These are phyloP conservation scores for Drosophila bifasciata DNA, from an alignment of 1,140 invertebrate genomes.

Conservation along the genomic window DNA sequence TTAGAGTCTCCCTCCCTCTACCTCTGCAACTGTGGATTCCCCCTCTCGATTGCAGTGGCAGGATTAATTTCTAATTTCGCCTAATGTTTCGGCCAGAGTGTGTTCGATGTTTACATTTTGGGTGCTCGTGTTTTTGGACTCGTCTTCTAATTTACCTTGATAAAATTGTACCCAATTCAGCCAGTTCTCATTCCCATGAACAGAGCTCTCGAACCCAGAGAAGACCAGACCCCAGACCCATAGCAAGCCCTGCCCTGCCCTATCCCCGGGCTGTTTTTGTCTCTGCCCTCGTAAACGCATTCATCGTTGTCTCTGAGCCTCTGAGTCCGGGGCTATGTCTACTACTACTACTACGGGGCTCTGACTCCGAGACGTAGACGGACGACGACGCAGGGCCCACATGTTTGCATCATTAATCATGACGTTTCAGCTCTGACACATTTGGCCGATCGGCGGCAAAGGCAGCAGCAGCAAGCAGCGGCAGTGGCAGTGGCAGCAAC, in stretches of 20 bases:
- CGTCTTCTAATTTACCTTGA: conserved; percentile 63
- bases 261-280: conserved; percentile 55
- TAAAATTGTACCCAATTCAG: conserved; percentile 54
- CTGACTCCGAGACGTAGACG: conserved; percentile 42
- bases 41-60: conserved; percentile 13
- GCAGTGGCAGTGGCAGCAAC: conserved; percentile 47
- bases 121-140: conserved; percentile 24
- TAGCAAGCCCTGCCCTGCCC: conserved; percentile 24
- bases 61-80: conserved; percentile 63
- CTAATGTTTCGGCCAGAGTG: conserved; percentile 35
- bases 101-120: conserved; percentile 48
- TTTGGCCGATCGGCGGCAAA: conserved; percentile 77
- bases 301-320: conserved; percentile 4
- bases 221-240: too few relatives aligned
- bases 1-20: conserved; percentile 5
- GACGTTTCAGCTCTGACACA: conserved; percentile 82
- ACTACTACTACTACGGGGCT: conserved; percentile 28
- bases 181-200: conserved; percentile 30
- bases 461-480: conserved; percentile 48
- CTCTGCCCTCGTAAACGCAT: conserved; percentile 52
- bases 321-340: conserved; percentile 19
- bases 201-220: conserved; percentile 3
- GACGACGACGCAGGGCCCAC: conserved; percentile 64
- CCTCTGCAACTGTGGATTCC: conserved; percentile 38
- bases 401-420: conserved; percentile 82